phyloP scores from a whole-genome alignment of 2,888 invertebrate genomes.

The Crocallis elinguaria region DNA sequence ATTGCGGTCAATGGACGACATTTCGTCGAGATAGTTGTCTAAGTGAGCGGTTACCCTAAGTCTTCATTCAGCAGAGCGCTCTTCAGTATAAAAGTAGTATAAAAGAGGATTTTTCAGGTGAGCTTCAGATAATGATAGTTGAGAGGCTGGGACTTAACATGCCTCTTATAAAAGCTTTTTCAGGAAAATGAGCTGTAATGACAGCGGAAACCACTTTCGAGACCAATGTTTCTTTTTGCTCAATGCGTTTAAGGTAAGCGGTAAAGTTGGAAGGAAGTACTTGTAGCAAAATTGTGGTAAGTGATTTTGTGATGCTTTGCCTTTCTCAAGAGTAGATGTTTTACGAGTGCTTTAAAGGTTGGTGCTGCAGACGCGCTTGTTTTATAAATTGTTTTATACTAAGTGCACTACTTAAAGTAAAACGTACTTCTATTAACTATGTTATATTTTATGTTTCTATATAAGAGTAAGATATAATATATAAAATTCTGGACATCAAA shows the following conservation, averaged over 20 bases:
- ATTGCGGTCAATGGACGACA: too few species aligned
- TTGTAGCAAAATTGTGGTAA: conserved; percentile 34
- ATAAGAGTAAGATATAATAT: too few species aligned
- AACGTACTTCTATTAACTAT: too few species aligned
- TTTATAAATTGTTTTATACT: conserved; percentile 6
- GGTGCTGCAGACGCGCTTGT: conserved; percentile 1
- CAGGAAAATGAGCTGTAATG: conserved; percentile 69
- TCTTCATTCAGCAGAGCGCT: conserved; percentile 21
- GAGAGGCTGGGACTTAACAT: conserved; percentile 56
- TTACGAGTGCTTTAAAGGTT: conserved; percentile 8
- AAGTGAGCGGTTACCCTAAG: background rate
- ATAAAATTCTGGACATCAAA: too few species aligned
- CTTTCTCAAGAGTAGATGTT: conserved; percentile 18
- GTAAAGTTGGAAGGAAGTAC: conserved; percentile 30
- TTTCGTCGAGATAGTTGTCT: background rate
- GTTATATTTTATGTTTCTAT: too few species aligned
- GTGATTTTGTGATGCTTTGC: conserved; percentile 36
- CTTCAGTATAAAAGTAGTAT: conserved; percentile 40
- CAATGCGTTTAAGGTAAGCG: conserved; percentile 54
- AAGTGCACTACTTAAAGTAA: background rate
- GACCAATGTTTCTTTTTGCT: conserved; percentile 63
- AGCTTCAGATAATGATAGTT: conserved; percentile 64
- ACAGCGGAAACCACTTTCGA: conserved; percentile 69
- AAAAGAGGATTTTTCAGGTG: conserved; percentile 54
- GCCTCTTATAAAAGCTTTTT: conserved; percentile 63